phyloP scores from a whole-genome alignment of 2,888 invertebrate species.

The Willowsia nigromaculata region DNA sequence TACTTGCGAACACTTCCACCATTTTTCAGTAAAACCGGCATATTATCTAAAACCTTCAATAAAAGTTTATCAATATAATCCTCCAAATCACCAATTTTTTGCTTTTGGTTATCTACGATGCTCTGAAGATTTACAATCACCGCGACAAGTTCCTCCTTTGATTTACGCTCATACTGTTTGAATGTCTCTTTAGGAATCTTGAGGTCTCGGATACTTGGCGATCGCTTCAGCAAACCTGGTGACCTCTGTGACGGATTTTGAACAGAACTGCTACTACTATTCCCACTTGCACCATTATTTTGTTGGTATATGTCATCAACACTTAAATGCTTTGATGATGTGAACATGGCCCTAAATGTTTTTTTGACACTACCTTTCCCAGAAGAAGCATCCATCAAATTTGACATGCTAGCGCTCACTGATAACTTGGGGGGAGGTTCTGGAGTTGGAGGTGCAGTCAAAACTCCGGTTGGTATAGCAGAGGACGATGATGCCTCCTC shows the following conservation, averaged over 20 bases:
- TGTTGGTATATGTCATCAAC: constrained; percentile 41
- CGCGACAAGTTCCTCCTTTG: constrained; percentile 89
- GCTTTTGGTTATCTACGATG: constrained; percentile 89
- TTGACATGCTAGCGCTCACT: constrained; percentile 56
- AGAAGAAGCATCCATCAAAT: constrained; percentile 36
- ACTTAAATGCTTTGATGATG: constrained; percentile 55
- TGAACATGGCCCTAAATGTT: constrained; percentile 48
- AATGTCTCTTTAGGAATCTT: constrained; percentile 58
- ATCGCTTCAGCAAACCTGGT: neutral
- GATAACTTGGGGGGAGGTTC: constrained; percentile 11
- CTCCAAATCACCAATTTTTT: constrained; percentile 94
- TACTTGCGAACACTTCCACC: constrained; percentile 41
- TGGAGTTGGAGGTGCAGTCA: constrained; percentile 27
- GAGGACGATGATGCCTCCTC: neutral
- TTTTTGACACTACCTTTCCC: constrained; percentile 50
- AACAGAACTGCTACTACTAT: neutral
- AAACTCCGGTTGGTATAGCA: neutral
- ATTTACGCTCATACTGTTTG: constrained; percentile 61
- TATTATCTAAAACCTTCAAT: constrained; percentile 95
- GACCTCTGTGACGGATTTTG: neutral
- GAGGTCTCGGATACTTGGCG: constrained; percentile 43
- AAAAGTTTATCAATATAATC: constrained; percentile 95
- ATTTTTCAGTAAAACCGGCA: constrained; percentile 91
- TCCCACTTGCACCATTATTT: neutral
- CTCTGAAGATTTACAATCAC: constrained; percentile 90